A percentile compares a stretch with the other conserved stretches of the same genome.
These are phyloP conservation scores for Anticlea derivata DNA, from an alignment of 2,888 invertebrate species.

Conservation along the genomic window DNA sequence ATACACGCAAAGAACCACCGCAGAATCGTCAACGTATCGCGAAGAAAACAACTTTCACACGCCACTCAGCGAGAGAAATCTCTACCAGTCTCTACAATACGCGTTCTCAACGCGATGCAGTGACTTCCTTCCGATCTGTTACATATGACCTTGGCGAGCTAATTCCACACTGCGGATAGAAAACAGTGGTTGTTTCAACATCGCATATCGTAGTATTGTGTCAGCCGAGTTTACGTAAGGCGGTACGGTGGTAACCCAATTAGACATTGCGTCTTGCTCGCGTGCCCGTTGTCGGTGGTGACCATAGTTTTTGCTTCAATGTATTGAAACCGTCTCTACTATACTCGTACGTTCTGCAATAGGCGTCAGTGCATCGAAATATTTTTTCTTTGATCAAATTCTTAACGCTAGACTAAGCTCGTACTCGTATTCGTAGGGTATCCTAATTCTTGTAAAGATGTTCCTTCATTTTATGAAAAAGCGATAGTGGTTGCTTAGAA, in stretches of 20 bases:
- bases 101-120: slow-evolving; percentile 35
- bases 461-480: too few relatives aligned
- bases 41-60: slow-evolving; percentile 78
- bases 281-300: slow-evolving; percentile 32
- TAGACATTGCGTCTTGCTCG: slow-evolving; percentile 50
- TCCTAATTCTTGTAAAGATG: too few relatives aligned
- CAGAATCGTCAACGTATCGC: slow-evolving; percentile 44
- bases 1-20: slow-evolving; percentile 29
- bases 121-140: slow-evolving; percentile 63
- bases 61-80: slow-evolving; percentile 64
- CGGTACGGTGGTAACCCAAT: slow-evolving; percentile 67
- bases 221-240: slow-evolving; percentile 76
- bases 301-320: slow-evolving; percentile 18
- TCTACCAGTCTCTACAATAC: slow-evolving; percentile 33
- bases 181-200: slow-evolving; percentile 61
- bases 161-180: slow-evolving; percentile 45
- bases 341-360: not conserved
- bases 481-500: too few relatives aligned
- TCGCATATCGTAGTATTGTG: slow-evolving; percentile 58
- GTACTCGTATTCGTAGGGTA: too few relatives aligned
- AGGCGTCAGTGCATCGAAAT: too few relatives aligned
- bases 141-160: slow-evolving; percentile 50
- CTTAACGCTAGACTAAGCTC: too few relatives aligned
- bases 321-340: not conserved
- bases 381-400: too few relatives aligned